phyloP scores from a whole-genome alignment of 2,888 invertebrate genomes.

The Spicauda simplicius region DNA sequence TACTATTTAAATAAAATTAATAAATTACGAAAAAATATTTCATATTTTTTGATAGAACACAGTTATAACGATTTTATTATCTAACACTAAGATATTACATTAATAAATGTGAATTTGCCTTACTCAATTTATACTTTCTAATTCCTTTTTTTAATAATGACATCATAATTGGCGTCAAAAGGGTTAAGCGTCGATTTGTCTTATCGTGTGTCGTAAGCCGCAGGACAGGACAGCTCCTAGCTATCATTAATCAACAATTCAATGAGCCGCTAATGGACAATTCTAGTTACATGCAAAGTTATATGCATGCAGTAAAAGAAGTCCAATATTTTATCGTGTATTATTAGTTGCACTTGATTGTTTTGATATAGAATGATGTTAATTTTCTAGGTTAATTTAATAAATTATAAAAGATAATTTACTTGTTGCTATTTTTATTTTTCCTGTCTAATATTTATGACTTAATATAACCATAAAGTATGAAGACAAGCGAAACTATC shows the following conservation, averaged over 20 bases:
- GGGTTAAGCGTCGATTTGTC: conserved; percentile 49
- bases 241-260: conserved; percentile 46
- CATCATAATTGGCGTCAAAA: background rate
- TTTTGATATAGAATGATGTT: background rate
- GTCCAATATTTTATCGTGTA: background rate
- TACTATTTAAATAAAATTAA: too few relatives aligned
- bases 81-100: too few relatives aligned
- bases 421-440: too few relatives aligned
- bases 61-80: too few relatives aligned
- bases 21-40: too few relatives aligned
- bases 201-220: conserved; percentile 47
- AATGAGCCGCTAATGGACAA: conserved; percentile 55
- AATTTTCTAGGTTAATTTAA: background rate
- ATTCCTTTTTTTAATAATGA: background rate
- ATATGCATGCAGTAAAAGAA: conserved; percentile 12
- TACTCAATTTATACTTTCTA: too few relatives aligned
- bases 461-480: too few relatives aligned
- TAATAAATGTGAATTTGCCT: too few relatives aligned
- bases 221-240: conserved; percentile 41
- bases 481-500: too few relatives aligned
- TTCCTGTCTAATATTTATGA: too few relatives aligned
- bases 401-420: too few relatives aligned
- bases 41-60: too few relatives aligned
- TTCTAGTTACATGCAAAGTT: conserved; percentile 17
- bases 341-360: background rate